phyloP scores from a whole-genome alignment of 2,888 invertebrate species.

The Trilocha varians region DNA sequence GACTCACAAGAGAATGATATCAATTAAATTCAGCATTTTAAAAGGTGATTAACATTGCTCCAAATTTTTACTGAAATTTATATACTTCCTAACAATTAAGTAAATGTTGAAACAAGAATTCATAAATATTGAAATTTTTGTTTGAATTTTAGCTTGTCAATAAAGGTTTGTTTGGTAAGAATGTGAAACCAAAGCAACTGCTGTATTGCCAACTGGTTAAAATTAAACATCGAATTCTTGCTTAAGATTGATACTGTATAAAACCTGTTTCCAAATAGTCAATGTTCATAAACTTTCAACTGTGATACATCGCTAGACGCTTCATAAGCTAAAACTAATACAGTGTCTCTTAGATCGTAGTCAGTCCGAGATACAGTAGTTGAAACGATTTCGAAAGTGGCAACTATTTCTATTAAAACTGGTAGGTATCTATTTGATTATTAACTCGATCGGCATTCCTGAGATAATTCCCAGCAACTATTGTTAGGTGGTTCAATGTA shows the following conservation, averaged over 20 bases:
- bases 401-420: conserved; percentile 52
- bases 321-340: background rate
- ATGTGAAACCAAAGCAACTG: too few relatives aligned
- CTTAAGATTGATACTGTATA: too few relatives aligned
- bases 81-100: too few relatives aligned
- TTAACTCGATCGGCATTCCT: conserved; percentile 30
- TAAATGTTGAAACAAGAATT: too few relatives aligned
- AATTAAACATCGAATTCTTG: too few relatives aligned
- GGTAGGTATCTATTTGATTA: conserved; percentile 50
- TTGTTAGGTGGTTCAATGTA: conserved; percentile 39
- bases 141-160: too few relatives aligned
- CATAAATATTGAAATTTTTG: too few relatives aligned
- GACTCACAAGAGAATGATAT: conserved; percentile 4
- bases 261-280: background rate
- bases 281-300: background rate
- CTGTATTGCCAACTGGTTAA: too few relatives aligned
- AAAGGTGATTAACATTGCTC: conserved; percentile 11
- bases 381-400: conserved; percentile 42
- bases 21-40: conserved; percentile 1
- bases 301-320: background rate
- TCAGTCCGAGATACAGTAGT: conserved; percentile 21
- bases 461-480: conserved; percentile 32
- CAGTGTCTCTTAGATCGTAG: conserved; percentile 3
- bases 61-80: too few relatives aligned
- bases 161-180: too few relatives aligned